These are phyloP conservation scores for Stenichneumon culpator DNA, from an alignment of 2,888 invertebrate genomes.

Conservation along the genomic window DNA sequence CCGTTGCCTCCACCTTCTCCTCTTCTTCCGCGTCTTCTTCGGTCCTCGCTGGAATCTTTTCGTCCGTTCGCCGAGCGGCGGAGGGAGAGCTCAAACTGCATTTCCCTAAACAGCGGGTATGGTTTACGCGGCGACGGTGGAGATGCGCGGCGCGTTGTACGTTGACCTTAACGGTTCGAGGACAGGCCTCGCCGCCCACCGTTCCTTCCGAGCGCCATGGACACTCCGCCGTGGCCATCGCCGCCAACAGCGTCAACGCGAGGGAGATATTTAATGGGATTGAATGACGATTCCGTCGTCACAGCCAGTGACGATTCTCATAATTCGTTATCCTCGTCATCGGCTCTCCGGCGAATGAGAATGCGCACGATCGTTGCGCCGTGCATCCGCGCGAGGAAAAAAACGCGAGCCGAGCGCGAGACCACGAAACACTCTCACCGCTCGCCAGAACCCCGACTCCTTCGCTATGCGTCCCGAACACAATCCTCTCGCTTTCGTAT, in stretches of 20 bases:
- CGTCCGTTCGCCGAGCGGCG: slow-evolving; percentile 23
- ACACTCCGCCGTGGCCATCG: background rate
- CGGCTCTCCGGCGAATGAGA: background rate
- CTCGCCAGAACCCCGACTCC: slow-evolving; percentile 73
- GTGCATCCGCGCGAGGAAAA: background rate
- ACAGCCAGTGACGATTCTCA: background rate
- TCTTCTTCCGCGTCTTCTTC: slow-evolving; percentile 22
- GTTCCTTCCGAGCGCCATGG: slow-evolving; percentile 71
- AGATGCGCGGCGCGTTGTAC: slow-evolving; percentile 72
- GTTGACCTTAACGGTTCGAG: slow-evolving; percentile 82
- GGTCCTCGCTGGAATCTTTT: slow-evolving; percentile 32
- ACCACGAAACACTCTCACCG: slow-evolving; percentile 70
- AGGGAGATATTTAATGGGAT: slow-evolving; percentile 55
- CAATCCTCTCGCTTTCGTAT: slow-evolving; percentile 82
- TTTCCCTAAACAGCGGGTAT: slow-evolving; percentile 67
- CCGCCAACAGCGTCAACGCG: slow-evolving; percentile 11
- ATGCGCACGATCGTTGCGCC: background rate
- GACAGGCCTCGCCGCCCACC: slow-evolving; percentile 80
- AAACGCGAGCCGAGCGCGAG: slow-evolving; percentile 53
- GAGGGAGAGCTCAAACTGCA: slow-evolving; percentile 24
- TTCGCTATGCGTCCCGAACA: slow-evolving; percentile 72
- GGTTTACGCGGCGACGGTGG: slow-evolving; percentile 47
- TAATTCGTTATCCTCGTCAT: slow-evolving; percentile 20
- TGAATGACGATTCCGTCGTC: slow-evolving; percentile 18
- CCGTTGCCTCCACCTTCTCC: slow-evolving; percentile 26